phyloP scores from a whole-genome alignment of 2,888 invertebrate species.

The Gibbula magus region DNA sequence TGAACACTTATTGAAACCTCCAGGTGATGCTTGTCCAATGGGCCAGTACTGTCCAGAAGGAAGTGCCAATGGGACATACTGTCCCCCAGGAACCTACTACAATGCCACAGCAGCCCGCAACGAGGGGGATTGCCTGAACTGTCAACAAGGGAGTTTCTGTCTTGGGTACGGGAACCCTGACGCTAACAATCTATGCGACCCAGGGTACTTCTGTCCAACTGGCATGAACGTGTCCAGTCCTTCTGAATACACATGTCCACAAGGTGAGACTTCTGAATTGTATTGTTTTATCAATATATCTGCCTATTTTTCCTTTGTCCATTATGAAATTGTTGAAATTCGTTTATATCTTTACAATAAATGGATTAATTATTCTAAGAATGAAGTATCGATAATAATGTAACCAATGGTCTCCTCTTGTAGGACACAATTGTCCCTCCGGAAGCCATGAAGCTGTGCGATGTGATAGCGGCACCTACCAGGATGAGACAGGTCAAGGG shows the following conservation, averaged over 20 bases:
- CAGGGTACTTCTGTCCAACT: constrained; percentile 69
- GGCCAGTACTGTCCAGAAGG: constrained; percentile 64
- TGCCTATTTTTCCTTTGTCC: not conserved
- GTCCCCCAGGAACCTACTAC: constrained; percentile 70
- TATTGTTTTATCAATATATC: not conserved
- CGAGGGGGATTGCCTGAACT: constrained; percentile 62
- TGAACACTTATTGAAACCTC: not conserved
- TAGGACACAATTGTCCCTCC: constrained; percentile 68
- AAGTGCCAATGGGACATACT: constrained; percentile 61
- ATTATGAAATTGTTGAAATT: too few relatives aligned
- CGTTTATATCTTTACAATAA: too few relatives aligned
- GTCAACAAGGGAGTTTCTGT: constrained; percentile 68
- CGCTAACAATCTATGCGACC: constrained; percentile 60
- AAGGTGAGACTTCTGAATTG: constrained; percentile 54
- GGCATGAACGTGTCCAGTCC: constrained; percentile 65
- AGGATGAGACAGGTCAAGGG: constrained; percentile 67
- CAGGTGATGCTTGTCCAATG: constrained; percentile 63
- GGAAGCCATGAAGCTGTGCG: constrained; percentile 65
- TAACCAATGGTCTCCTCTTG: not conserved
- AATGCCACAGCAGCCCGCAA: constrained; percentile 61
- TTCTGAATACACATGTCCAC: constrained; percentile 63
- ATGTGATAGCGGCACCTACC: constrained; percentile 69
- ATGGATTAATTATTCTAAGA: too few relatives aligned
- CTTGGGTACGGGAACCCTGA: constrained; percentile 65
- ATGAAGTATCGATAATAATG: too few relatives aligned